Percentiles rank a stretch among this genome's conserved stretches.
Conservation (phyloP, 2,888 invertebrate species). For the Mellilla xanthometata region DNA sequence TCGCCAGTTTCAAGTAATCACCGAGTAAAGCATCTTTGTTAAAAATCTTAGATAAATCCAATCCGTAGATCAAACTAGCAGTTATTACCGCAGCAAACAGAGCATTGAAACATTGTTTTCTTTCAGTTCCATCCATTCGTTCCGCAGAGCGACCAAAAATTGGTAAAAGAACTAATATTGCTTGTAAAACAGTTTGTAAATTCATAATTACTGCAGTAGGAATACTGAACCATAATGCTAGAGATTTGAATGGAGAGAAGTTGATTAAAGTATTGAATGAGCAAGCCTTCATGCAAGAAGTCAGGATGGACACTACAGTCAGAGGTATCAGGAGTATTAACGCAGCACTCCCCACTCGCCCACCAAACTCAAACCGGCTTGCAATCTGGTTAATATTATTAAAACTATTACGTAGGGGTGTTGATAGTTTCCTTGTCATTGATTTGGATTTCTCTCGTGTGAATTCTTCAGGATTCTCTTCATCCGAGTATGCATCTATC, state of each 20-base stretch:
- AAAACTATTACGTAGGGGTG: conserved; percentile 61
- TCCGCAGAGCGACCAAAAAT: conserved; percentile 75
- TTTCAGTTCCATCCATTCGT: conserved; percentile 51
- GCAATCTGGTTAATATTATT: conserved; percentile 43
- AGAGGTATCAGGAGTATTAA: conserved; percentile 61
- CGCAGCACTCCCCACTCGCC: conserved; percentile 53
- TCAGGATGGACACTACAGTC: conserved; percentile 56
- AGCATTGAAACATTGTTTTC: conserved; percentile 77
- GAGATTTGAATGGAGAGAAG: conserved; percentile 26
- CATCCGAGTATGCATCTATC: conserved; percentile 64
- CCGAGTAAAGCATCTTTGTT: conserved; percentile 70
- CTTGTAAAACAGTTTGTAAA: conserved; percentile 70
- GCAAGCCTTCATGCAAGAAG: conserved; percentile 64
- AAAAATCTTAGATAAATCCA: conserved; percentile 76
- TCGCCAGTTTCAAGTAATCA: conserved; percentile 82
- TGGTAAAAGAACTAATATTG: conserved; percentile 76
- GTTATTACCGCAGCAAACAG: conserved; percentile 73
- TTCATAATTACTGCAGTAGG: conserved; percentile 54
- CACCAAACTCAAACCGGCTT: conserved; percentile 69
- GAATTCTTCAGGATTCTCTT: conserved; percentile 59
- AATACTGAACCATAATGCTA: conserved; percentile 50
- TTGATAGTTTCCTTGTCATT: conserved; percentile 63
- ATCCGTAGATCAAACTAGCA: conserved; percentile 49
- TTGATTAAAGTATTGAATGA: conserved; percentile 41
- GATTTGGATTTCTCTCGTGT: conserved; percentile 50